Evolutionary conservation across 2,797 vertebrate species (phyloP), one percentile per base, ranked within the genome.

Genomic region (Gallinago solitaria): DNA sequence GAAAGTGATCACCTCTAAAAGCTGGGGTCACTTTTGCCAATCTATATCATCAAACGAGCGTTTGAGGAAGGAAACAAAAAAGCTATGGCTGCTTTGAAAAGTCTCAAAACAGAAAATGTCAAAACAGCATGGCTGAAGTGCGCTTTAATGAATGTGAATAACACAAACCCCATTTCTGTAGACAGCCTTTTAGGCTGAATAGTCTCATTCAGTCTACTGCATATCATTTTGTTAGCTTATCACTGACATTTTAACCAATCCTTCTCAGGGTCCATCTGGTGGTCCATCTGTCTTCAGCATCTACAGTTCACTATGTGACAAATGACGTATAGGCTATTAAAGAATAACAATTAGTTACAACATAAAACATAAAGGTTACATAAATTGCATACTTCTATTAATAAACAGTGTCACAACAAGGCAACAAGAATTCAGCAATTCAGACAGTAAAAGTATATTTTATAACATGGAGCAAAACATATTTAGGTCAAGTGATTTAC

Each of bases 281-380:
- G 83, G 86, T 91, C 98, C 98, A 98, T 98, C 98, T 98, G 97
- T 97, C 97, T 97, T 97, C 76, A 94, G 77, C 84, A 93, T 95
- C 90, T 84, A 97, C 89, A 93, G 94, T 93, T 90, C 82, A 93
- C 68, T 96, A 33, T 91, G 84, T 97, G 94, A 90, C 78, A 83
- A 97, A 93, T 95, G 92, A 96, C 69, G 8, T 97, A 90, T n/a
- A 96, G 82, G 80, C 65, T 96, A 91, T 87, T 87, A 95, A 97
- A 81, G 77, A 91, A 92, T 48, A 87, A 91, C 65, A 90, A 93
- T 94, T 92, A 95, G 64, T 95, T 96, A 50, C 78, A 94, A 85
- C 65, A 56, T 92, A 82, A 95, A 96, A 95, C 84, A 91, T 59
- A 97, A 96, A 95, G 90, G 82, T 92, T 96, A 89, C 65, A 81